These are phyloP conservation scores for Tortricodes alternella DNA, from an alignment of 2,888 invertebrate genomes.

Conservation along the genomic window DNA sequence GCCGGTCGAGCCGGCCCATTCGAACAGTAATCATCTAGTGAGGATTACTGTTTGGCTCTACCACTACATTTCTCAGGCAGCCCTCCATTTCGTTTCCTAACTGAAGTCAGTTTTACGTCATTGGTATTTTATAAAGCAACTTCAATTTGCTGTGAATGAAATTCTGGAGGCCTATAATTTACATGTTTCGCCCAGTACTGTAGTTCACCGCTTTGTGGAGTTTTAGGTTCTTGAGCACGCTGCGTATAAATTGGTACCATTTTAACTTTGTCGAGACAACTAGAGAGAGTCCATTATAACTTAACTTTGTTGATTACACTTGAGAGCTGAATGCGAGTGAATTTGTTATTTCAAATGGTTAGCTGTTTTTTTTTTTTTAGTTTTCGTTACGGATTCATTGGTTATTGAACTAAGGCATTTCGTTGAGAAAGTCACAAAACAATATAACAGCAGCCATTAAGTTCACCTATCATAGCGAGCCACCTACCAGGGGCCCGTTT, in stretches of 20 bases:
- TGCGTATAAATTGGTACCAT: constrained; percentile 15
- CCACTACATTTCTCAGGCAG: too few species aligned
- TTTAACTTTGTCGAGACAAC: constrained; percentile 3
- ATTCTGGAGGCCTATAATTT: constrained; percentile 7
- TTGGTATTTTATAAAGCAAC: background rate
- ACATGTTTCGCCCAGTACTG: constrained; percentile 4
- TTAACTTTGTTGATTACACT: constrained; percentile 7
- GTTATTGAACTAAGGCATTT: too few species aligned
- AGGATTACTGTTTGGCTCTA: too few species aligned
- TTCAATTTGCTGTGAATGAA: background rate
- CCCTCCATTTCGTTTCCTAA: too few species aligned
- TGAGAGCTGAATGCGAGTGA: background rate
- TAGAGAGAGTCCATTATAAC: constrained; percentile 15
- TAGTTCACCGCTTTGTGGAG: constrained; percentile 7
- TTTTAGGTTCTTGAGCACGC: constrained; percentile 15
- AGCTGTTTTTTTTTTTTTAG: background rate
- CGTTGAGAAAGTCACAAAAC: too few species aligned
- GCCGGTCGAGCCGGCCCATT: too few species aligned
- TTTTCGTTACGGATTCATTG: too few species aligned
- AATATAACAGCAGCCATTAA: too few species aligned
- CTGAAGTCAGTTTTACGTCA: too few species aligned
- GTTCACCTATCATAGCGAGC: too few species aligned
- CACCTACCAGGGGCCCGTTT: too few species aligned
- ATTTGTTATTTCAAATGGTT: background rate
- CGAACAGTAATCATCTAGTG: too few species aligned